Base-by-base conservation (phyloP, 1,140 invertebrate genomes). In the Saccostrea echinata region DNA sequence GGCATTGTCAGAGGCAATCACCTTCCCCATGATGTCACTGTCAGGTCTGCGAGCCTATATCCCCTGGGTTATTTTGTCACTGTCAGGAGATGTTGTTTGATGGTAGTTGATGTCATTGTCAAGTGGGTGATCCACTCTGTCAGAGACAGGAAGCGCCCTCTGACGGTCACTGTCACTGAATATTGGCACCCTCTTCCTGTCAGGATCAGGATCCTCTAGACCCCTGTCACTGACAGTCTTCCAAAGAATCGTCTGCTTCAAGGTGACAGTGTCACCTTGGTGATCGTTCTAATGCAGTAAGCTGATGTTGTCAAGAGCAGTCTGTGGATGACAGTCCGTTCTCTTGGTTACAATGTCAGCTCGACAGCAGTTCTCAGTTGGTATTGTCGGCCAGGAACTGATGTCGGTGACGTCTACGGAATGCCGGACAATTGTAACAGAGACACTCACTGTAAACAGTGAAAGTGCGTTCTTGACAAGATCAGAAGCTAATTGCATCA, bases 341-440 rank as follows among this genome's bases (percentile, higher is more conserved):
- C 33, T 84, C 24, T 43, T 61, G 80, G 53, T 81, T 71, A 90
- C 90, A 91, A 18, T 27, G 86, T 91, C 90, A 90, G 71, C 52
- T 86, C 43, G 85, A 84, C 57, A 86, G 43, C 16, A 86, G 35
- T 81, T 84, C 64, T 27, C 89, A 85, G 35, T 53, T 80, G 76
- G 64, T 84, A 81, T 82, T 57, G n/a, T 76, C 81, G 30, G 30
- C 76, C 13, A 51, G 24, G 24, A n/a, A 33, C 35, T 90, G 18
- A 27, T 71, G 16, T 52, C 55, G 18, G 81, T 86, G 83, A 43
- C 88, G 76, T 53, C 55, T 64, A n/a, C 33, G n/a, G 35, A 88
- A 84, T 35, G 33, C 30, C 24, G 85, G 30, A 53, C 90, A 91
- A 27, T 85, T n/a, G 30, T 85, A 82, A 52, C 91, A 91, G 13